Percentiles rank a stretch among this genome's conserved stretches.
Evolutionary conservation across 2,888 invertebrate genomes (phyloP).

Genomic region (Chymomyza procnemis): DNA sequence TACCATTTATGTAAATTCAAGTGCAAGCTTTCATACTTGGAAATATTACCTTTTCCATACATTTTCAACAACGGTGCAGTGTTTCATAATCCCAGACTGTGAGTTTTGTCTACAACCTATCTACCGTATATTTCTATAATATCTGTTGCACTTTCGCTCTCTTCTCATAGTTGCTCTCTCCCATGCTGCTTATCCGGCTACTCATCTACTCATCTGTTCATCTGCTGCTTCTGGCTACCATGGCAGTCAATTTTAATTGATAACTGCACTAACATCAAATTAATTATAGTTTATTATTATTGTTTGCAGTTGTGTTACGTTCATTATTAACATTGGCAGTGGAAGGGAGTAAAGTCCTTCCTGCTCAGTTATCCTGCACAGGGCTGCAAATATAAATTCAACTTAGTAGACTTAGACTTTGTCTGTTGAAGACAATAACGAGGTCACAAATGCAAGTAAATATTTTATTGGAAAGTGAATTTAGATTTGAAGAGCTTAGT

Average conservation of each 20-base stretch:
- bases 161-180: background rate
- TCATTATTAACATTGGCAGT: slow-evolving; percentile 7
- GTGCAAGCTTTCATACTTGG: no score
- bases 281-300: slow-evolving; percentile 49
- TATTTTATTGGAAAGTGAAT: no score
- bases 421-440: no score
- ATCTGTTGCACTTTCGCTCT: background rate
- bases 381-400: background rate
- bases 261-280: slow-evolving; percentile 39
- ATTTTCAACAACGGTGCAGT: background rate
- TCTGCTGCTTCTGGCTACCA: slow-evolving; percentile 10
- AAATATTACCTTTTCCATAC: no score
- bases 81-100: background rate
- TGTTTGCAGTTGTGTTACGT: slow-evolving; percentile 25
- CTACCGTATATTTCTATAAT: background rate
- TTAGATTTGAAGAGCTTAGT: no score
- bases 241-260: slow-evolving; percentile 45
- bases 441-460: no score
- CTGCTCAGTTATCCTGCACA: background rate
- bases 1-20: no score
- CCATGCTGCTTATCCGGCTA: background rate
- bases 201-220: slow-evolving; percentile 7
- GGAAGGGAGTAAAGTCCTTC: background rate
- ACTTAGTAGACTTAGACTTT: no score
- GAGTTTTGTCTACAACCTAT: background rate